phyloP scores from a whole-genome alignment of 2,797 vertebrate genomes.

The Lepidocolaptes lacrymiger region DNA sequence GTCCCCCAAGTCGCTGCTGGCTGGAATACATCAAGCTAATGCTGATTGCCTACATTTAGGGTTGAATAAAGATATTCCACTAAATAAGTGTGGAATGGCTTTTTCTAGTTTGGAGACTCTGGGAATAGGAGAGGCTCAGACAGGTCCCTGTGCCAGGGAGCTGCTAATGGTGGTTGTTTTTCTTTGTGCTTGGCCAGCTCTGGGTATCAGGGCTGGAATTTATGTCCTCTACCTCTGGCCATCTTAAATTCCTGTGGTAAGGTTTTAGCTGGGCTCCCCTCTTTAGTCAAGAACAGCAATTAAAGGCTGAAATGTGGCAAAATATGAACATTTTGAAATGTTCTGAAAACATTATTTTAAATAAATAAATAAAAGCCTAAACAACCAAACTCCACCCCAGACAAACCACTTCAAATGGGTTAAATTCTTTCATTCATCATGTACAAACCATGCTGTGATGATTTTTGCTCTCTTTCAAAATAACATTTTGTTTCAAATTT shows the following conservation, averaged over 20 bases:
- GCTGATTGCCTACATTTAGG: constrained; percentile 52
- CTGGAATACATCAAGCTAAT: constrained; percentile 60
- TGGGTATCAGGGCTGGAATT: background rate
- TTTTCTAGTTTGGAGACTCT: background rate
- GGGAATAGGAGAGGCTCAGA: background rate
- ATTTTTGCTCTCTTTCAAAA: background rate
- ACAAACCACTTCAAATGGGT: background rate
- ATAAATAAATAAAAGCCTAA: background rate
- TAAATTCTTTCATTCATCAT: background rate
- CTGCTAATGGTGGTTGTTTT: background rate
- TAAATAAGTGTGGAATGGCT: background rate
- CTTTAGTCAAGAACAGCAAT: background rate
- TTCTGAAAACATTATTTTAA: background rate
- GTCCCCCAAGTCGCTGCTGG: constrained; percentile 59
- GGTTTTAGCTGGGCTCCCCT: background rate
- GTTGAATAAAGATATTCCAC: constrained; percentile 51
- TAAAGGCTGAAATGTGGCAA: background rate
- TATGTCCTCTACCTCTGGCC: background rate
- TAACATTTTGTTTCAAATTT: background rate
- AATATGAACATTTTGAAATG: background rate
- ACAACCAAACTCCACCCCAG: background rate
- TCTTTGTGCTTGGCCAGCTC: background rate
- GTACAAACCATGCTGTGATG: background rate
- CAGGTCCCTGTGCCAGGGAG: background rate
- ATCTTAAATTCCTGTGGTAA: background rate